Evolutionary conservation across 2,888 invertebrate genomes (phyloP).

Genomic region (Laothoe populi): DNA sequence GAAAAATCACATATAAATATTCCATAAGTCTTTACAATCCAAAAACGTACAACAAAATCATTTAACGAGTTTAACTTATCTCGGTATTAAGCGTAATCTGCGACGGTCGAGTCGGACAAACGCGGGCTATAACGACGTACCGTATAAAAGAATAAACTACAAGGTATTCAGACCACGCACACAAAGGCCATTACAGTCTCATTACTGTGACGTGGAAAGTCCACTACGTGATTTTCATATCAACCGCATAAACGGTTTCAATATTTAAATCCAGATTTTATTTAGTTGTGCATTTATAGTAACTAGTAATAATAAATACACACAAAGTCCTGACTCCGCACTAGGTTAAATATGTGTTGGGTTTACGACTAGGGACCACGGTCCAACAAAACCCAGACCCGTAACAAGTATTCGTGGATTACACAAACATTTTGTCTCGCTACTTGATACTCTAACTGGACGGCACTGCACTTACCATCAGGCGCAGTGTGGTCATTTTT

Average conservation of each 20-base stretch:
- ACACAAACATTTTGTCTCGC: no score
- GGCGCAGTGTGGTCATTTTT: no score
- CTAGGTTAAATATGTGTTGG: no score
- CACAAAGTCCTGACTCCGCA: no score
- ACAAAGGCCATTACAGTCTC: constrained; percentile 31
- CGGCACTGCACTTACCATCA: no score
- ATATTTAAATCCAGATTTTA: constrained; percentile 5
- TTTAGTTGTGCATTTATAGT: background rate
- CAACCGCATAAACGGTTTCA: constrained; percentile 6
- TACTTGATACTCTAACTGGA: no score
- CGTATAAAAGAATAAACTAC: constrained; percentile 11
- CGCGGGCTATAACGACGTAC: background rate
- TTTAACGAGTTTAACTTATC: constrained; percentile 21
- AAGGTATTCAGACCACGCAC: constrained; percentile 32
- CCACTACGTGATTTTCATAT: constrained; percentile 26
- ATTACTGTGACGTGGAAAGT: constrained; percentile 29
- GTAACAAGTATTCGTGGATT: no score
- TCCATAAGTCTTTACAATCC: background rate
- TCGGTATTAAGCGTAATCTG: constrained; percentile 7
- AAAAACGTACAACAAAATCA: background rate
- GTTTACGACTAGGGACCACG: no score
- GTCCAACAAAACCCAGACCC: no score
- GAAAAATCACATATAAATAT: background rate
- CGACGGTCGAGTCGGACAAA: background rate
- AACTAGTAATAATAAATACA: no score